Base-by-base conservation (phyloP, 2,888 invertebrate species). In the Pasiphila rectangulata region DNA sequence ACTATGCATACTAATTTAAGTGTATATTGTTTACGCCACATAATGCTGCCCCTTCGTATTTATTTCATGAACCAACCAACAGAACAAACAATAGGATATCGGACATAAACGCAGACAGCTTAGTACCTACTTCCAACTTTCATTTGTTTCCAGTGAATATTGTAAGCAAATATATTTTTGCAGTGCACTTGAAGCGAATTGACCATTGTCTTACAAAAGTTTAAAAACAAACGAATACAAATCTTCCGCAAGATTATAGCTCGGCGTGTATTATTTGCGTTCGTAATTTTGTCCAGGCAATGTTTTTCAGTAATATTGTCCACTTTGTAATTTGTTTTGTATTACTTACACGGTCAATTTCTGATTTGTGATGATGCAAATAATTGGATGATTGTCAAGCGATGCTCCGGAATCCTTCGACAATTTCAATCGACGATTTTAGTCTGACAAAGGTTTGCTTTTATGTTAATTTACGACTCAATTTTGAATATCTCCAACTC, bases 271-370 rank as follows among this genome's bases (percentile, higher is more conserved):
- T 57, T 61, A 61, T 61, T 56, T 54, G 47, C 45, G 54, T 53
- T 51, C 45, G 54, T 56, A 55, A 56, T 56, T 55, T 39, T 55
- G 38, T 46, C 47, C 51, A 46, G 50, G 57, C 46, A 54, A 57
- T 51, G 65, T 64, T 70, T 63, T 56, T 39, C 46, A 36, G 56
- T 58, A 56, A 56, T 56, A 47, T 46, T 30, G 46, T 41, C 45
- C 42, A 49, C 47, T 46, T 49, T 54, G 57, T 46, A 62, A 60
- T 67, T 63, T 57, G 42, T 44, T 51, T 55, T 51, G 56, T 57
- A 57, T 66, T 59, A 63, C 63, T 67, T 65, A 67, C 54, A 64
- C 63, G 63, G 59, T 59, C 62, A 61, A 72, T 74, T 69, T 64
- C 40, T 59, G 54, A 68, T 71, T 69, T 51, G 46, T 47, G 38